Conservation (phyloP, 2,797 vertebrate genomes). For the Intellagama lesueurii region DNA sequence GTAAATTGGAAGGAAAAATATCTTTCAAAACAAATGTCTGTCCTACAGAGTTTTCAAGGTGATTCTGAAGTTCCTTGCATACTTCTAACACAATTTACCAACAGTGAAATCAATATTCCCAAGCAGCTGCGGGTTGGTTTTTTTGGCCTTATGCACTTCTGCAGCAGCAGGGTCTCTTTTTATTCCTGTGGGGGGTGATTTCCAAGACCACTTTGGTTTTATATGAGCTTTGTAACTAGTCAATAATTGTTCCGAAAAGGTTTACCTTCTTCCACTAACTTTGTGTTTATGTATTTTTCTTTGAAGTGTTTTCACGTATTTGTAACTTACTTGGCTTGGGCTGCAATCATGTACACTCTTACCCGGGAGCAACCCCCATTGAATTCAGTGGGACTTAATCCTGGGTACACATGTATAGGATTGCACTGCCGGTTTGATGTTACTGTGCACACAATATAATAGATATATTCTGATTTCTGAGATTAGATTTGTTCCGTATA, state of each 20-base stretch:
- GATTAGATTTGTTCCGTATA: conserved; percentile 13
- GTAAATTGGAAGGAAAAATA: conserved; percentile 46
- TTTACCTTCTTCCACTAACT: conserved; percentile 44
- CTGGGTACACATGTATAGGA: neutral
- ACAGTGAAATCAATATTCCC: conserved; percentile 62
- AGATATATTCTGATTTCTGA: conserved; percentile 24
- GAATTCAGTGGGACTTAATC: neutral
- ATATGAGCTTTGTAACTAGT: conserved; percentile 12
- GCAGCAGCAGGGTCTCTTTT: conserved; percentile 47
- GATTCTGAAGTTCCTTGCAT: conserved; percentile 65
- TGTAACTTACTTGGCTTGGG: conserved; percentile 52
- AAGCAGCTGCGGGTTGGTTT: conserved; percentile 55
- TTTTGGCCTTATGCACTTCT: conserved; percentile 52
- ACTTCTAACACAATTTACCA: conserved; percentile 47
- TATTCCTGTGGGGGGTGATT: conserved; percentile 50
- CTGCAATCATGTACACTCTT: neutral
- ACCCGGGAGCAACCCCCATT: neutral
- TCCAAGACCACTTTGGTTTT: conserved; percentile 51
- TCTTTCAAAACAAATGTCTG: conserved; percentile 23
- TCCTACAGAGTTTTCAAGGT: conserved; percentile 44
- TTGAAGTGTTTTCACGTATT: conserved; percentile 57
- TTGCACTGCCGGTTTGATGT: conserved; percentile 44
- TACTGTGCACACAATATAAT: conserved; percentile 75
- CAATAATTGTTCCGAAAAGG: conserved; percentile 61
- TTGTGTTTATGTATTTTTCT: conserved; percentile 61